A percentile compares a stretch with the other conserved stretches of the same genome.
phyloP scores from a whole-genome alignment of 2,888 invertebrate species.

The Agrenia bidenticulata region DNA sequence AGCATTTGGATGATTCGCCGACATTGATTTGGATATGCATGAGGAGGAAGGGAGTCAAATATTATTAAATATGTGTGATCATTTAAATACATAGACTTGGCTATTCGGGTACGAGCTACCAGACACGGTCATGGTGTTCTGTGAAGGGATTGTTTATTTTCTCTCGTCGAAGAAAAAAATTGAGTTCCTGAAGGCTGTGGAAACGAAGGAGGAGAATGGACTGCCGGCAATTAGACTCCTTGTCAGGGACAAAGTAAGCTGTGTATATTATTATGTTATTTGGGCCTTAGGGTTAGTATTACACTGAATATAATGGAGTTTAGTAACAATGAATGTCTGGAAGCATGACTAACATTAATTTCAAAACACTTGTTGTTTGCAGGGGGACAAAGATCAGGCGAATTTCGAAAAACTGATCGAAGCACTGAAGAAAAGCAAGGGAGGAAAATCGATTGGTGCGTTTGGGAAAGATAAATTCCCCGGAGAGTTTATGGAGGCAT shows the following conservation, averaged over 20 bases:
- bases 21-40: too few relatives aligned
- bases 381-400: conserved; percentile 87
- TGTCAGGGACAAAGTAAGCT: conserved; percentile 80
- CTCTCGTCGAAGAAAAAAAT: conserved; percentile 97
- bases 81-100: too few relatives aligned
- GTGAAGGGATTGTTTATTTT: conserved; percentile 81
- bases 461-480: conserved; percentile 92
- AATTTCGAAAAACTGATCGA: conserved; percentile 71
- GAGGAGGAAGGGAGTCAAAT: not conserved
- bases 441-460: conserved; percentile 83
- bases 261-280: too few relatives aligned
- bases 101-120: conserved; percentile 94
- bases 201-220: conserved; percentile 79
- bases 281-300: too few relatives aligned
- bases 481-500: conserved; percentile 88
- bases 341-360: too few relatives aligned
- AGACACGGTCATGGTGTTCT: conserved; percentile 90
- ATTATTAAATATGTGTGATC: too few relatives aligned
- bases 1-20: not conserved
- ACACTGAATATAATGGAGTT: too few relatives aligned
- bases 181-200: conserved; percentile 88
- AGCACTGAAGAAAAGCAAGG: conserved; percentile 82
- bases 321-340: too few relatives aligned
- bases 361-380: conserved; percentile 52
- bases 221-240: conserved; percentile 82